Percentiles rank a stretch among this genome's conserved stretches.
These are phyloP conservation scores for Notothenia coriiceps DNA, from an alignment of 2,113 vertebrate genomes.

Conservation along the genomic window DNA sequence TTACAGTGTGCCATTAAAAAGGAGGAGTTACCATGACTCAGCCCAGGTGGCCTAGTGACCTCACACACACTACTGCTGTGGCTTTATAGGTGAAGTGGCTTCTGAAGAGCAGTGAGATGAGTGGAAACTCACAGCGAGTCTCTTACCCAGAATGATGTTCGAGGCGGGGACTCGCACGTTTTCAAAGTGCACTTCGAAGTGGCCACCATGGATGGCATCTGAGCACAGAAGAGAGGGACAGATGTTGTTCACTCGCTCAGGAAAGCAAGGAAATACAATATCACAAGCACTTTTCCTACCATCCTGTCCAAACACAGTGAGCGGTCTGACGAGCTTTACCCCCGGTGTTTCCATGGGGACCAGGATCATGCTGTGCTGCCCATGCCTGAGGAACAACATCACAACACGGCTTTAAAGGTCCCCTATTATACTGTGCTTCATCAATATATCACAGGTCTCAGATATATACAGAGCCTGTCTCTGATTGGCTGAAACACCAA, in stretches of 20 bases:
- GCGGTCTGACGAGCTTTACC: constrained; percentile 87
- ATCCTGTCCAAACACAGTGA: constrained; percentile 91
- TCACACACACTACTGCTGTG: background rate
- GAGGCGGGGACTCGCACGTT: constrained; percentile 88
- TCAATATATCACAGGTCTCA: too few species aligned
- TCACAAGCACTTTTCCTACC: constrained; percentile 75
- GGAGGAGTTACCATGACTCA: background rate
- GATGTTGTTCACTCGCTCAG: background rate
- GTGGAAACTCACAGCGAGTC: background rate
- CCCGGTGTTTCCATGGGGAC: constrained; percentile 90
- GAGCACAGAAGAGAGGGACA: constrained; percentile 14
- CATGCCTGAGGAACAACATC: constrained; percentile 80
- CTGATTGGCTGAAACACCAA: too few species aligned
- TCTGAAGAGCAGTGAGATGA: background rate
- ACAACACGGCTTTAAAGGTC: background rate
- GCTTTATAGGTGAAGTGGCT: background rate
- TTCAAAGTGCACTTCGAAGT: constrained; percentile 94
- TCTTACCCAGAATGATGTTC: constrained; percentile 91
- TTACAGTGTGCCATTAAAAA: too few species aligned
- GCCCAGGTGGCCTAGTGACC: background rate
- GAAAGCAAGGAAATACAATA: background rate
- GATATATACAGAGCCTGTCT: too few species aligned
- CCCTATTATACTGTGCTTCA: too few species aligned
- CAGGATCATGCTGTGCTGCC: constrained; percentile 92
- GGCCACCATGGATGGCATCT: constrained; percentile 93